Evolutionary conservation across 2,797 vertebrate genomes (phyloP).

Genomic region (Xenopus petersii): DNA sequence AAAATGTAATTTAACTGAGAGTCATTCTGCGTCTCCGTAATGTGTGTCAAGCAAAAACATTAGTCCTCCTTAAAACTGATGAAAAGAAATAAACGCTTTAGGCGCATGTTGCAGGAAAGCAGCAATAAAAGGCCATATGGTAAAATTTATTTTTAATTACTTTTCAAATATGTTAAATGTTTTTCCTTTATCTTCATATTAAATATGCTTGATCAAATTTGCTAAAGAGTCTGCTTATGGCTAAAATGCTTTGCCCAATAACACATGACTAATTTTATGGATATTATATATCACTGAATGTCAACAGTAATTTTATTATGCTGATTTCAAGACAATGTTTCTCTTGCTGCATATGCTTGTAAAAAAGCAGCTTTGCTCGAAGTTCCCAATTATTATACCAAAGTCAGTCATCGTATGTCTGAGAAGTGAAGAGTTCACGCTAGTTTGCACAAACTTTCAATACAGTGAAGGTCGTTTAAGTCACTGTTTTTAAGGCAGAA

Average conservation of each 20-base stretch:
- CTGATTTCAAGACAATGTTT: conserved; percentile 55
- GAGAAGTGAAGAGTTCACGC: background rate
- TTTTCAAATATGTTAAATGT: conserved; percentile 70
- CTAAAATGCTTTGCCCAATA: conserved; percentile 59
- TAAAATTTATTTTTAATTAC: conserved; percentile 76
- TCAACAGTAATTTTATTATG: conserved; percentile 51
- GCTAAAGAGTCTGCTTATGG: conserved; percentile 56
- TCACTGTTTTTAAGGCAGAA: too few species aligned
- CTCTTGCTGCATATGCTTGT: conserved; percentile 46
- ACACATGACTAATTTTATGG: conserved; percentile 65
- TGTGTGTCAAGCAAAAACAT: conserved; percentile 62
- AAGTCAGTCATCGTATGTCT: background rate
- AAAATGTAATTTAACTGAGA: conserved; percentile 60
- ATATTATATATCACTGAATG: conserved; percentile 51
- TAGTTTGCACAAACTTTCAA: too few species aligned
- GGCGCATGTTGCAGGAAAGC: conserved; percentile 65
- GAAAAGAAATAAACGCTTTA: conserved; percentile 65
- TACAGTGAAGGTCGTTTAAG: too few species aligned
- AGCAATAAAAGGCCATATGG: conserved; percentile 64
- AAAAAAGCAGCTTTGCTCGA: conserved; percentile 47
- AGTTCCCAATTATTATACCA: background rate
- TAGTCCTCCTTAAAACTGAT: conserved; percentile 69
- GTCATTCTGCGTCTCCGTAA: conserved; percentile 61
- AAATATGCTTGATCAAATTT: conserved; percentile 65
- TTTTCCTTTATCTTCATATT: conserved; percentile 68